These are phyloP conservation scores for Hippasteria phrygiana DNA, from an alignment of 53 echinoderm and acorn worm genomes.

Conservation along the genomic window DNA sequence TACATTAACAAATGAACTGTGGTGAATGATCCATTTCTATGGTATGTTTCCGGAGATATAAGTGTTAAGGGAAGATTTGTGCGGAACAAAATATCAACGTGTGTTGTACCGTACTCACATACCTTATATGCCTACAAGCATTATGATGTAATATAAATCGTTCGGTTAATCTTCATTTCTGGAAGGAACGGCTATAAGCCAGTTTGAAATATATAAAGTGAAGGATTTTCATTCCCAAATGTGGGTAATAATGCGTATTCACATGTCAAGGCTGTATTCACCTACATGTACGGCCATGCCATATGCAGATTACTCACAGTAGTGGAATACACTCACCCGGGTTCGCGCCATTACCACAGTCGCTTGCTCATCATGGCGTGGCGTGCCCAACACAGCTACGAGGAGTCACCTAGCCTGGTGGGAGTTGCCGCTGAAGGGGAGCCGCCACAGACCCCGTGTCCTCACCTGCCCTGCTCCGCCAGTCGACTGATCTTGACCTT, in stretches of 20 bases:
- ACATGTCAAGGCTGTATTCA: not conserved
- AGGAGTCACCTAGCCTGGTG: not conserved
- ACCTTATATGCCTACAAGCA: too few relatives aligned
- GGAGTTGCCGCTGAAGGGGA: not conserved
- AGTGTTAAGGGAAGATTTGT: too few relatives aligned
- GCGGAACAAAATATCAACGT: too few relatives aligned
- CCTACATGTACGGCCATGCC: not conserved
- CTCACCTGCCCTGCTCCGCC: constrained; percentile 44
- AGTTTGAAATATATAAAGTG: too few relatives aligned
- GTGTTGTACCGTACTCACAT: too few relatives aligned
- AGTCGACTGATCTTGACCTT: constrained; percentile 56
- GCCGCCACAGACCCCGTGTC: not conserved
- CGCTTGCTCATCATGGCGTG: not conserved
- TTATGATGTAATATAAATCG: too few relatives aligned
- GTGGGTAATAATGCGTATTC: not conserved
- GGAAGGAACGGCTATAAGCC: too few relatives aligned
- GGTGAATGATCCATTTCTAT: too few relatives aligned
- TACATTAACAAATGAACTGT: too few relatives aligned
- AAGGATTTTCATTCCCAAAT: too few relatives aligned
- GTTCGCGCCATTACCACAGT: not conserved
- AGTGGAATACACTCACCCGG: not conserved
- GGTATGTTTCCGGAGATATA: too few relatives aligned
- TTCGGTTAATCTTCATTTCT: too few relatives aligned
- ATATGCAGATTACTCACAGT: not conserved
- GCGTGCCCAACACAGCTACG: not conserved